Evolutionary conservation across 2,797 vertebrate genomes (phyloP).

Genomic region (Cynodonichthys magdalenae): DNA sequence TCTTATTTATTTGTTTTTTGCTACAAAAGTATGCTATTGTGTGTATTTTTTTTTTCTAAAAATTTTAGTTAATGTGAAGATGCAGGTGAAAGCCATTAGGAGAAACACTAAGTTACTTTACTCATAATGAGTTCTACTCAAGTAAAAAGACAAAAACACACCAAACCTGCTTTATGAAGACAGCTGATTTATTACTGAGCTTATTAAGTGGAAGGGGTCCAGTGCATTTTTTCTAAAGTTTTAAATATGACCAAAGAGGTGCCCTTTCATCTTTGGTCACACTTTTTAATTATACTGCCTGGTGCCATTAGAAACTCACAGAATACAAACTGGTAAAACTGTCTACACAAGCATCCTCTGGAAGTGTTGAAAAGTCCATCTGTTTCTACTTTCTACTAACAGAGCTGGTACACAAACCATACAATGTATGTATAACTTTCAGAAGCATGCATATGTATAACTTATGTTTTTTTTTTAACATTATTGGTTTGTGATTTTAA

Average conservation of each 20-base stretch:
- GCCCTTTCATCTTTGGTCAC: not conserved
- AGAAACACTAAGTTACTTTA: conserved; percentile 24
- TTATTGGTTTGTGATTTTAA: too few relatives aligned
- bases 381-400: not conserved
- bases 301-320: not conserved
- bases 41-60: not conserved
- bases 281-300: conserved; percentile 4
- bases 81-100: conserved; percentile 31
- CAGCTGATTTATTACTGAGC: conserved; percentile 10
- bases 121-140: conserved; percentile 18
- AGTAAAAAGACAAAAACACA: not conserved
- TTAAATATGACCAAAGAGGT: conserved; percentile 19
- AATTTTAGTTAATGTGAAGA: conserved; percentile 38
- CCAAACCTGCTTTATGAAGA: not conserved
- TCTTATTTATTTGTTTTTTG: not conserved
- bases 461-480: too few relatives aligned
- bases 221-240: conserved; percentile 1
- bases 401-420: not conserved
- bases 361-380: not conserved
- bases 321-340: conserved; percentile 9
- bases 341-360: conserved; percentile 5
- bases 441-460: not conserved
- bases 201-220: conserved; percentile 16
- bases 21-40: conserved; percentile 33
- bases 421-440: too few relatives aligned